These are phyloP conservation scores for Phoebastria nigripes DNA, from an alignment of 2,797 vertebrate species.

Conservation along the genomic window DNA sequence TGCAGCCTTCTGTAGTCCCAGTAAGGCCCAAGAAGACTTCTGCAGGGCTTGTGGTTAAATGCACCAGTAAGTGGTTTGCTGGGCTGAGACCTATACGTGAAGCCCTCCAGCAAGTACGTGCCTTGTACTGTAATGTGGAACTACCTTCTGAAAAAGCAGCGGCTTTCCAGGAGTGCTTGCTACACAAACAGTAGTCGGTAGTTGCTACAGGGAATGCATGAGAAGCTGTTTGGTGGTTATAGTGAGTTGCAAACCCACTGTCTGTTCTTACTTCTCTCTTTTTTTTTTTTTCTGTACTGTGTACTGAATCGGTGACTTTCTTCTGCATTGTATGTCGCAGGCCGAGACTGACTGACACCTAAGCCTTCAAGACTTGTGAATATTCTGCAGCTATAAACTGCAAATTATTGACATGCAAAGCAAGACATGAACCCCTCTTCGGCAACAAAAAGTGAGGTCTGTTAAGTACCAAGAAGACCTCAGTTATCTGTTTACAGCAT, in stretches of 20 bases:
- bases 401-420: conserved; percentile 81
- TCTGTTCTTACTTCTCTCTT: neutral
- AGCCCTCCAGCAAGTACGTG: neutral
- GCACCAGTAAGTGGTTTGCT: neutral
- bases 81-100: neutral
- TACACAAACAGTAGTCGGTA: neutral
- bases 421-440: conserved; percentile 76
- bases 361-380: conserved; percentile 79
- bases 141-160: neutral
- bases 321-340: conserved; percentile 83
- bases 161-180: neutral
- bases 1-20: neutral
- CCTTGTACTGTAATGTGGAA: neutral
- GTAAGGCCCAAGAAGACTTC: neutral
- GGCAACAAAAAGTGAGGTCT: conserved; percentile 77
- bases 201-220: neutral
- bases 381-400: conserved; percentile 82
- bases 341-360: conserved; percentile 84
- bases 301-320: conserved; percentile 80
- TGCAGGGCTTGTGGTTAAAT: neutral
- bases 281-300: neutral
- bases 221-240: neutral
- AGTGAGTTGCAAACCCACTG: neutral
- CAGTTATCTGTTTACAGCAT: conserved; percentile 82
- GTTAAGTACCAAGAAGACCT: conserved; percentile 72